Evolutionary conservation across 2,888 invertebrate genomes (phyloP), one percentile per base, ranked within the genome.

Genomic region (Netelia virgata): DNA sequence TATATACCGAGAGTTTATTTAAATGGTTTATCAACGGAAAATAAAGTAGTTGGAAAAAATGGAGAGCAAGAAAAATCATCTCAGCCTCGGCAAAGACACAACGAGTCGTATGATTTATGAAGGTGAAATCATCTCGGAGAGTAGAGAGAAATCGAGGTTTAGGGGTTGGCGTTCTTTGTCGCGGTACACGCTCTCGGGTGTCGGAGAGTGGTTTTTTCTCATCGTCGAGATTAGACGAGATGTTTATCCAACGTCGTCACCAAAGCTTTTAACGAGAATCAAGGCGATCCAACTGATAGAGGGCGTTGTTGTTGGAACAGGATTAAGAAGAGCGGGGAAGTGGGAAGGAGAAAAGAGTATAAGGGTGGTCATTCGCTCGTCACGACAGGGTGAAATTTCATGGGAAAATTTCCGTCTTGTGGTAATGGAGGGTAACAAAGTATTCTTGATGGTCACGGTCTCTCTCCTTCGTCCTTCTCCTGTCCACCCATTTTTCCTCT

Each of bases 401-500:
- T 18, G 18, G 16, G 10, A 50, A 28, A 64, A 55, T 76, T 47
- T 36, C 61, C 66, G 18, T 41, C 79, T 59, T 61, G 43, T 68
- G 73, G 68, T 73, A 84, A 84, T 80, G 72, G 84, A 84, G 66
- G 80, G 64, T 84, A 84, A 81, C 76, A 80, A 84, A 84, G 80
- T 80, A 84, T 80, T 70, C 75, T 41, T 20, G 79, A 83, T 61
- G 36, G 61, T 70, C 68, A 28, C 55, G 20, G 6, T 47, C 47
- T 47, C 43, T 43, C 43, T 47, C 47, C 14, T 14, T 47, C 47
- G 36, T 36, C 6, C 5, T 36, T 36, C 5, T 36, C 36, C 36
- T 36, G 36, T 36, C 5, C 36, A 6, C 36, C 36, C 36, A 36
- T 36, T 36, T 36, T 47, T 14, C 14, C 47, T 47, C 47, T 47